Percentiles rank a stretch among this genome's conserved stretches.
phyloP scores from a whole-genome alignment of 2,113 vertebrate genomes.

The Stomatorhinus ivindoensis region DNA sequence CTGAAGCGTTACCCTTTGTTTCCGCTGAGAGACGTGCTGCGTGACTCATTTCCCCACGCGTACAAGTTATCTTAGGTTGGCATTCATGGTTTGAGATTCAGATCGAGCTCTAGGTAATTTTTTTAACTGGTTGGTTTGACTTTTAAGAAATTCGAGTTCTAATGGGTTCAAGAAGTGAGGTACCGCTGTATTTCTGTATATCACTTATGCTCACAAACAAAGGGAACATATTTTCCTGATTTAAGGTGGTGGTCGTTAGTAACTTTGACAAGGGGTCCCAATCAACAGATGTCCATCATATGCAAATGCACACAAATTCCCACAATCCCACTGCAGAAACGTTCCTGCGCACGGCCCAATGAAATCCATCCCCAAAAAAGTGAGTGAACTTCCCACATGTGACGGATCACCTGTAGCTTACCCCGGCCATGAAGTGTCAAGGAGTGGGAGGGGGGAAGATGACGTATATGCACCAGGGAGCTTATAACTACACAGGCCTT shows the following conservation, averaged over 20 bases:
- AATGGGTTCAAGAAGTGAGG: no score
- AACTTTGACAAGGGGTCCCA: not conserved
- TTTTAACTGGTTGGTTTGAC: no score
- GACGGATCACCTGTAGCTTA: slow-evolving; percentile 9
- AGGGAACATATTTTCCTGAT: not conserved
- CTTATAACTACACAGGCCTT: slow-evolving; percentile 3
- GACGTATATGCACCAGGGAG: not conserved
- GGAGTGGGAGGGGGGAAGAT: not conserved
- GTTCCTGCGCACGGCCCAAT: not conserved
- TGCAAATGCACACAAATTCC: not conserved
- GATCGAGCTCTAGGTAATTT: no score
- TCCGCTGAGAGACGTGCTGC: no score
- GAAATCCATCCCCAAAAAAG: not conserved
- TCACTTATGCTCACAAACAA: not conserved
- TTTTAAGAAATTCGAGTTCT: no score
- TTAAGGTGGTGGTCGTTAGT: not conserved
- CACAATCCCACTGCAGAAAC: not conserved
- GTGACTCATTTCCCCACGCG: no score
- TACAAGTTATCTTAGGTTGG: no score
- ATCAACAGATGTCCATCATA: not conserved
- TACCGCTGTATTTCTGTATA: not conserved
- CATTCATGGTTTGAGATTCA: no score
- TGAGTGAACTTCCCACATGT: not conserved
- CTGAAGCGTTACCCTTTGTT: no score
- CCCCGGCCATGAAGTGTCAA: not conserved